These are phyloP conservation scores for Pseudoips prasinana DNA, from an alignment of 2,888 invertebrate species.

Conservation along the genomic window DNA sequence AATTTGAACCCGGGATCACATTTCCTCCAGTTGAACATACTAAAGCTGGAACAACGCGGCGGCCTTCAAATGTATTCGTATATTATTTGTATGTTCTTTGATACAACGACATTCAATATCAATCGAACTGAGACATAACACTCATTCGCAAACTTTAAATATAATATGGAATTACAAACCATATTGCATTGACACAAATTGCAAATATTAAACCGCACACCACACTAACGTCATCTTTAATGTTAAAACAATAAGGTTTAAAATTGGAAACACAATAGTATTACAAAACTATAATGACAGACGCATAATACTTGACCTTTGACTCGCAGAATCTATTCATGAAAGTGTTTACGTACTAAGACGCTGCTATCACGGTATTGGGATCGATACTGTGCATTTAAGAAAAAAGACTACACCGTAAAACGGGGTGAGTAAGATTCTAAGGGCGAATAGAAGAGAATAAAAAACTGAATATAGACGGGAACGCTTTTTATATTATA, in stretches of 20 bases:
- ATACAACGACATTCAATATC: no score
- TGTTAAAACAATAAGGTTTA: neutral
- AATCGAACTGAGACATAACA: no score
- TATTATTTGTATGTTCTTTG: neutral
- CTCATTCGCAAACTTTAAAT: no score
- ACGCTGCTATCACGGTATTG: constrained; percentile 26
- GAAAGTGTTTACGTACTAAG: constrained; percentile 25
- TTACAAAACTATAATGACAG: constrained; percentile 10
- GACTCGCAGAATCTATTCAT: constrained; percentile 22
- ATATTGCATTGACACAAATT: constrained; percentile 18
- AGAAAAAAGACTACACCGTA: no score
- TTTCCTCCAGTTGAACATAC: neutral
- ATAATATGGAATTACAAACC: no score
- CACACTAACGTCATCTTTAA: constrained; percentile 2
- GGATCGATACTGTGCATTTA: no score
- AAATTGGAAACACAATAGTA: neutral
- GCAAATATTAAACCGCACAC: neutral
- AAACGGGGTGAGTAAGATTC: no score
- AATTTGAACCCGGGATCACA: neutral
- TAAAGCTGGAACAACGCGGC: no score
- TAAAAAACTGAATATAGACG: no score
- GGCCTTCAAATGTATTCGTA: neutral
- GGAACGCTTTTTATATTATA: no score
- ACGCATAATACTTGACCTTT: constrained; percentile 24
- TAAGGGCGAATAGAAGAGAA: no score